Percentiles rank a stretch among this genome's conserved stretches.
Conservation (phyloP, 1,140 invertebrate species). For the Drosophila insularis region DNA sequence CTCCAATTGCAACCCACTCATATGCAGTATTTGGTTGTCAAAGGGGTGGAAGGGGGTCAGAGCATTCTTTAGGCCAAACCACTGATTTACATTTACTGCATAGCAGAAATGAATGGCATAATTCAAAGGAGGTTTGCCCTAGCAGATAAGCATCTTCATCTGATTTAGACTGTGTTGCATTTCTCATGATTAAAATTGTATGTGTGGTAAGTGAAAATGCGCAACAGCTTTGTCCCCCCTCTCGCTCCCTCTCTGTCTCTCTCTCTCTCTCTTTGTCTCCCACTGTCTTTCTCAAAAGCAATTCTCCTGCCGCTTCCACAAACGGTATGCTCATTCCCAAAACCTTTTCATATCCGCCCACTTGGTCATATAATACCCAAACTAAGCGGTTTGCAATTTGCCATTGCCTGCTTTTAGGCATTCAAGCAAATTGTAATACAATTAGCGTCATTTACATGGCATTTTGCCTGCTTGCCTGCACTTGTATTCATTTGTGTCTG, state of each 20-base stretch:
- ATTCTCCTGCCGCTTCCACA: too few relatives aligned
- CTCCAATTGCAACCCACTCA: too few relatives aligned
- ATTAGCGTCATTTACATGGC: constrained; percentile 77
- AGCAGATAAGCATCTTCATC: constrained; percentile 29
- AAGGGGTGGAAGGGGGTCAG: too few relatives aligned
- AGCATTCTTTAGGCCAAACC: background rate
- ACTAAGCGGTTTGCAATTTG: constrained; percentile 77
- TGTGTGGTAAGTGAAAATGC: constrained; percentile 42
- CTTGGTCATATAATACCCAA: constrained; percentile 55
- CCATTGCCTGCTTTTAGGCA: constrained; percentile 72
- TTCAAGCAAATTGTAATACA: constrained; percentile 80
- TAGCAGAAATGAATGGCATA: constrained; percentile 3
- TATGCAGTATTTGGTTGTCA: too few relatives aligned
- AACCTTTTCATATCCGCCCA: background rate
- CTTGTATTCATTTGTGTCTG: constrained; percentile 4
- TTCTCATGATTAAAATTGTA: constrained; percentile 63
- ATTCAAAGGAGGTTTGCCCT: constrained; percentile 23
- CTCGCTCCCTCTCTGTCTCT: too few relatives aligned
- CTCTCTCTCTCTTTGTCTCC: too few relatives aligned
- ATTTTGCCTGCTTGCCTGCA: constrained; percentile 38
- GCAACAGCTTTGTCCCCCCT: constrained; percentile 15
- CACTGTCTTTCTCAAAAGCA: too few relatives aligned
- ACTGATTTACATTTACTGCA: constrained; percentile 5
- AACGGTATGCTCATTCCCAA: background rate
- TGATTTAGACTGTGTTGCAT: constrained; percentile 34